These are phyloP conservation scores for Hirudo medicinalis DNA, from an alignment of 1,140 invertebrate genomes.

Conservation along the genomic window DNA sequence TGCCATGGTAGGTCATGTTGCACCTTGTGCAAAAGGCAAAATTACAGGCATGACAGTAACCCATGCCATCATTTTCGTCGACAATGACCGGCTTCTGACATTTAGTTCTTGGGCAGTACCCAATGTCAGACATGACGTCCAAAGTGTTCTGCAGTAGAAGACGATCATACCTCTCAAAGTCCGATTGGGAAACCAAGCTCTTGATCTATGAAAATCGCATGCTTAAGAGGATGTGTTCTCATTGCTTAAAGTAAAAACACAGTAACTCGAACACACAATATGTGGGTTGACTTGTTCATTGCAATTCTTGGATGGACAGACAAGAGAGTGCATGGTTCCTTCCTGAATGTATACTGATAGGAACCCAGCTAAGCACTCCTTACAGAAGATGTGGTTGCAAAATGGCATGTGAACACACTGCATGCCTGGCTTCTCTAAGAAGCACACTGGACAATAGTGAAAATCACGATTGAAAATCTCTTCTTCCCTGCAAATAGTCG, in stretches of 20 bases:
- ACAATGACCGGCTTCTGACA: constrained; percentile 48
- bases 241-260: background rate
- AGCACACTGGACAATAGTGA: constrained; percentile 14
- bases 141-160: constrained; percentile 48
- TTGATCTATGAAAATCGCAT: constrained; percentile 31
- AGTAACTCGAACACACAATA: constrained; percentile 39
- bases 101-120: constrained; percentile 45
- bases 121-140: constrained; percentile 50
- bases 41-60: constrained; percentile 48
- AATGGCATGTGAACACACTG: constrained; percentile 47
- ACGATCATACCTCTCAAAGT: constrained; percentile 52
- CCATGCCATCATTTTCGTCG: constrained; percentile 44
- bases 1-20: constrained; percentile 53
- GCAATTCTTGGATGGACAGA: constrained; percentile 52
- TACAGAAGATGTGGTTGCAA: constrained; percentile 54
- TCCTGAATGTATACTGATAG: constrained; percentile 50
- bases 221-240: background rate
- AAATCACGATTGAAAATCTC: background rate
- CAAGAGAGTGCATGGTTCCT: constrained; percentile 47
- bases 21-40: constrained; percentile 55
- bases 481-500: background rate
- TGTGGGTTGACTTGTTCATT: constrained; percentile 45
- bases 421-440: constrained; percentile 35
- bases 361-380: constrained; percentile 49
- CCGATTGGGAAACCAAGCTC: constrained; percentile 46